A percentile compares a stretch with the other conserved stretches of the same genome.
These are phyloP conservation scores for Caenorhabditis sp. DNA, from an alignment of 2,888 invertebrate species.

Conservation along the genomic window DNA sequence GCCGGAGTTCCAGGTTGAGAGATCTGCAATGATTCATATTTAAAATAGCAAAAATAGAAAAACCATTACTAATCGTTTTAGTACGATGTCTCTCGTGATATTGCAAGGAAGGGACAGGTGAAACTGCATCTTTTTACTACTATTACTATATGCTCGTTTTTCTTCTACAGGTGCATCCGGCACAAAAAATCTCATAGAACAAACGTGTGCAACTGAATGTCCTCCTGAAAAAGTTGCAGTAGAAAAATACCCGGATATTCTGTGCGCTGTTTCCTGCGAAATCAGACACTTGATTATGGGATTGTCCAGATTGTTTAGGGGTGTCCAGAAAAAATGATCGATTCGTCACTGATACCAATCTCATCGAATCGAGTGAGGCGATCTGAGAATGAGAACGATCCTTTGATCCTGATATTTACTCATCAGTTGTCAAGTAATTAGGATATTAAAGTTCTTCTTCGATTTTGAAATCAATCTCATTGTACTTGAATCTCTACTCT, in stretches of 20 bases:
- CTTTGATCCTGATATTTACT: neutral
- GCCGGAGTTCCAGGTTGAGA: constrained; percentile 50
- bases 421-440: no score
- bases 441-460: neutral
- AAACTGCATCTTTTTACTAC: neutral
- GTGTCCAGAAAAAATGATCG: no score
- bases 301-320: constrained; percentile 52
- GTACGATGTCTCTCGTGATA: constrained; percentile 21
- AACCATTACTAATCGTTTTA: constrained; percentile 29
- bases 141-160: constrained; percentile 16
- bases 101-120: constrained; percentile 7
- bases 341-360: constrained; percentile 55
- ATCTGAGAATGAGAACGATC: constrained; percentile 44
- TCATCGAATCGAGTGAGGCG: constrained; percentile 62
- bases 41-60: constrained; percentile 7
- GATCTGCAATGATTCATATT: constrained; percentile 50
- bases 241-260: constrained; percentile 55
- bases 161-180: constrained; percentile 30
- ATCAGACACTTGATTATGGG: constrained; percentile 64
- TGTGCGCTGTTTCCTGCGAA: constrained; percentile 61
- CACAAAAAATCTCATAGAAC: constrained; percentile 13
- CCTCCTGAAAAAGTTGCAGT: constrained; percentile 6
- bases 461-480: no score
- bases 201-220: constrained; percentile 23
- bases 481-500: no score